phyloP scores from a whole-genome alignment of 2,888 invertebrate species.

The Scaptomyza parva region DNA sequence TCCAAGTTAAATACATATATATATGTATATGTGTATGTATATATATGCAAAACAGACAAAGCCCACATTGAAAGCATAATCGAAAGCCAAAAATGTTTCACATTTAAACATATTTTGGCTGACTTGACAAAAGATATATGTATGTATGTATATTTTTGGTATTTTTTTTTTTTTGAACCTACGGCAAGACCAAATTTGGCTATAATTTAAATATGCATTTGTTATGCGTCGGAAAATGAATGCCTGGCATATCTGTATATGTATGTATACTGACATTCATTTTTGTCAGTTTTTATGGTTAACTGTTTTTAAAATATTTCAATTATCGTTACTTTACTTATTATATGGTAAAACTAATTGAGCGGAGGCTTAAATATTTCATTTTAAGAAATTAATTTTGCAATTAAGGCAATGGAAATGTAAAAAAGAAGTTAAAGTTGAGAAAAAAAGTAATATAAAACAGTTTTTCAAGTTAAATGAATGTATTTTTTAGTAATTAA shows the following conservation, averaged over 20 bases:
- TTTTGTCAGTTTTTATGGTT: slow-evolving; percentile 28
- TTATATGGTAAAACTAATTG: neutral
- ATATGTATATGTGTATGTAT: too few species aligned
- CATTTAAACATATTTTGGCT: slow-evolving; percentile 53
- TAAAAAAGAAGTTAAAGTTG: too few species aligned
- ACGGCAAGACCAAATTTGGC: slow-evolving; percentile 59
- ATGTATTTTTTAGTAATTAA: too few species aligned
- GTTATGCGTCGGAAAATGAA: slow-evolving; percentile 34
- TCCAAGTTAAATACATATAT: slow-evolving; percentile 37
- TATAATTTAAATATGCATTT: slow-evolving; percentile 69
- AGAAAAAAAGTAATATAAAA: too few species aligned
- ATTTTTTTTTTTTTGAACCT: slow-evolving; percentile 48
- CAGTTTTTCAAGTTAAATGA: too few species aligned
- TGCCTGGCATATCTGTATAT: neutral
- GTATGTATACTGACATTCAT: slow-evolving; percentile 1
- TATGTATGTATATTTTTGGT: too few species aligned
- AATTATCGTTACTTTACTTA: neutral
- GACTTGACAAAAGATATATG: slow-evolving; percentile 40
- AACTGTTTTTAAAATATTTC: slow-evolving; percentile 4
- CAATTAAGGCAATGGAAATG: neutral
- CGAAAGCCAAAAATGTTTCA: slow-evolving; percentile 42
- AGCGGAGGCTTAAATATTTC: neutral
- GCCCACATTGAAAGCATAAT: slow-evolving; percentile 42
- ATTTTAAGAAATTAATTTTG: too few species aligned
- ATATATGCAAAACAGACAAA: slow-evolving; percentile 67